phyloP scores from a whole-genome alignment of 1,140 invertebrate species.

The Carposina sasakii region DNA sequence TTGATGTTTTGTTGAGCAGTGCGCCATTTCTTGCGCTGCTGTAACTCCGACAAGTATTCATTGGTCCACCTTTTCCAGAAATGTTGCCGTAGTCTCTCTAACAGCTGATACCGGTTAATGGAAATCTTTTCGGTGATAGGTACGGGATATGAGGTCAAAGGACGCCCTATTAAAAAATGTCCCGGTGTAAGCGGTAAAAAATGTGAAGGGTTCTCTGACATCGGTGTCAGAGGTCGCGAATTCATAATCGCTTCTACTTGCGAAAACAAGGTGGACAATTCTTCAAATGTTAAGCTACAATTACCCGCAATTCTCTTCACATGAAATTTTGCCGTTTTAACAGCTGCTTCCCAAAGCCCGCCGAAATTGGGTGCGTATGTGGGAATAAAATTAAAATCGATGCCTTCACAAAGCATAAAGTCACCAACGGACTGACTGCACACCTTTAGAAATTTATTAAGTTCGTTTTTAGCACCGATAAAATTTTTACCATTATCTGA shows the following conservation, averaged over 20 bases:
- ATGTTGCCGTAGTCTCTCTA: neutral
- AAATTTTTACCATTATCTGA: slow-evolving; percentile 20
- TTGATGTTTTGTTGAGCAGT: neutral
- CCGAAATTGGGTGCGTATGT: neutral
- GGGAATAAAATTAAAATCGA: slow-evolving; percentile 1
- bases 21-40: neutral
- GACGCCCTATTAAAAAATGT: slow-evolving; percentile 6
- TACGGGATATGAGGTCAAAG: neutral
- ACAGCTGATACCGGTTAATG: neutral
- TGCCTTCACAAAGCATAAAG: neutral
- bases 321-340: neutral
- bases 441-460: neutral
- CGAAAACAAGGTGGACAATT: slow-evolving; percentile 12
- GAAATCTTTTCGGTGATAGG: neutral
- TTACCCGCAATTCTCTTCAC: neutral
- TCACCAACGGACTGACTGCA: neutral
- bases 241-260: slow-evolving; percentile 18
- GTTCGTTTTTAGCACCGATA: slow-evolving; percentile 6
- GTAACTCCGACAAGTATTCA: neutral
- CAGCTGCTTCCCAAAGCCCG: neutral
- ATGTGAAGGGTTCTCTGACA: neutral
- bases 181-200: neutral
- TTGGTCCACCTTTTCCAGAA: slow-evolving; percentile 3
- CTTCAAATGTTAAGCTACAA: slow-evolving; percentile 10
- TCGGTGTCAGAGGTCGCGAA: slow-evolving; percentile 18